phyloP scores from a whole-genome alignment of 2,888 invertebrate species.

The Dioctria rufipes region DNA sequence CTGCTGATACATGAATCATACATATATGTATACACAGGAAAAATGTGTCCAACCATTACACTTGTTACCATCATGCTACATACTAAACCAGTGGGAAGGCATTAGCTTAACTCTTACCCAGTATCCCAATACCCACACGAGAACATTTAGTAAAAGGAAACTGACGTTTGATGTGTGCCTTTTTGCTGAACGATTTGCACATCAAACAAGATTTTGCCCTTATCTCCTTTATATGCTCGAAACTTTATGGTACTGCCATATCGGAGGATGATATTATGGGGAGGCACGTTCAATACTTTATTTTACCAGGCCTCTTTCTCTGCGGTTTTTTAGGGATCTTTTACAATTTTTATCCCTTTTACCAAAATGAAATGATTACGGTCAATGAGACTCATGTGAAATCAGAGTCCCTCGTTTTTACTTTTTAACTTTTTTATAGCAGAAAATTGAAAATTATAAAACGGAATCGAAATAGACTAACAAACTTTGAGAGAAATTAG shows the following conservation, averaged over 20 bases:
- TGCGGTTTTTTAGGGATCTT: neutral
- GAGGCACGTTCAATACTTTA: too few relatives aligned
- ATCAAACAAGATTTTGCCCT: conserved; percentile 25
- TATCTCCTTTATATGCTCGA: conserved; percentile 9
- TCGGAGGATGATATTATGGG: neutral
- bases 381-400: neutral
- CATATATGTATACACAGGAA: neutral
- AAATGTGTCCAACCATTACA: neutral
- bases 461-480: neutral
- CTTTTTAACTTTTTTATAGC: too few relatives aligned
- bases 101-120: neutral
- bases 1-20: neutral
- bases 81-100: neutral
- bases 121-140: neutral
- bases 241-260: neutral
- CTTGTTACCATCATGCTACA: neutral
- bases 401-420: too few relatives aligned
- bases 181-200: conserved; percentile 27
- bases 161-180: neutral
- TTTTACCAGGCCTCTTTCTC: too few relatives aligned
- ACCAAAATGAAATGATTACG: neutral
- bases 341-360: neutral
- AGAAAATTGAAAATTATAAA: neutral
- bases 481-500: neutral
- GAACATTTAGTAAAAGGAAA: neutral